These are phyloP conservation scores for Pogoniulus pusillus DNA, from an alignment of 2,797 vertebrate genomes.

Conservation along the genomic window DNA sequence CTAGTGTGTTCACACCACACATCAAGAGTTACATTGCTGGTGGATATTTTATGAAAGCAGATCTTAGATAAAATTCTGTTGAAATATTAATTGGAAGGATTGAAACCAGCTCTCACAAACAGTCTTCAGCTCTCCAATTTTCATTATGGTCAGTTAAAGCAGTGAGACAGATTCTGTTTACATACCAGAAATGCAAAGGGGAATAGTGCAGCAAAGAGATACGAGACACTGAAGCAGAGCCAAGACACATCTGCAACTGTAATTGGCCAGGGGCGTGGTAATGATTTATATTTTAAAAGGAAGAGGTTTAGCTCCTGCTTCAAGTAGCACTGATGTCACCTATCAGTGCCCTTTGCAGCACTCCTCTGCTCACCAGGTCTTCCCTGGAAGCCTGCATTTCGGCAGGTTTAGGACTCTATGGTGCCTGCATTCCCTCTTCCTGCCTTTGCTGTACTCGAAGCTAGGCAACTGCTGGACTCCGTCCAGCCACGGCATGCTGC, in stretches of 20 bases:
- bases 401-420: background rate
- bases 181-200: background rate
- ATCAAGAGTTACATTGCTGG: background rate
- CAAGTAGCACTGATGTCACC: background rate
- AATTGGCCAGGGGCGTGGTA: background rate
- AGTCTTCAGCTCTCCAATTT: background rate
- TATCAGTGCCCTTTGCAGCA: no score
- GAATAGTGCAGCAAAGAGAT: background rate
- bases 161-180: background rate
- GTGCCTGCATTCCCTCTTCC: background rate
- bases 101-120: background rate
- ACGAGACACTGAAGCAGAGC: background rate
- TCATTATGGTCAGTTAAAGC: background rate
- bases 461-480: background rate
- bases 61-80: slow-evolving; percentile 8
- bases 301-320: background rate
- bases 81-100: slow-evolving; percentile 35
- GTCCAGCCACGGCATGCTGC: background rate
- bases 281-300: background rate
- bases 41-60: background rate
- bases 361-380: background rate
- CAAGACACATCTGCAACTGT: background rate
- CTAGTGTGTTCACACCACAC: background rate
- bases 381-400: background rate
- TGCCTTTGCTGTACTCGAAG: slow-evolving; percentile 36